Evolutionary conservation across 2,888 invertebrate species (phyloP).

Genomic region (Cosmopolites sordidus): DNA sequence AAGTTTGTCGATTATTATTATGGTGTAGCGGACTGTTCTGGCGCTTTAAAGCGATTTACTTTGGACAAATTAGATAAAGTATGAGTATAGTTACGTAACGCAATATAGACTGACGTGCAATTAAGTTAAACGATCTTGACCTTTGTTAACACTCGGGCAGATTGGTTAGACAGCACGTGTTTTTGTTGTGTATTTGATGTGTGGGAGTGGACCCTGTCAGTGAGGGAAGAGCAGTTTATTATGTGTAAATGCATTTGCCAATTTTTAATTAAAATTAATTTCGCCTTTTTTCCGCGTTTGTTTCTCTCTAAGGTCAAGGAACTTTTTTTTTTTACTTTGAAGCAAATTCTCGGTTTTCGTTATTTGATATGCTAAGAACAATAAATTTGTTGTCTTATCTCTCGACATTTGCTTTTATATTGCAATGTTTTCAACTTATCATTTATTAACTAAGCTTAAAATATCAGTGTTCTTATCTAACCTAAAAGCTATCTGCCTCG

Average conservation of each 20-base stretch:
- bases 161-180: constrained; percentile 41
- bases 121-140: constrained; percentile 38
- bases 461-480: not conserved
- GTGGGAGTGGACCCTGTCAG: constrained; percentile 30
- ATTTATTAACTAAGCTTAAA: constrained; percentile 1
- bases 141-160: constrained; percentile 33
- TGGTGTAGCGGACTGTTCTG: too few relatives aligned
- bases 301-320: too few relatives aligned
- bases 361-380: not conserved
- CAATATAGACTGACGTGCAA: constrained; percentile 35
- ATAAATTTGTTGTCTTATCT: not conserved
- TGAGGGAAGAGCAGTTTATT: constrained; percentile 16
- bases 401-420: not conserved
- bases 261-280: constrained; percentile 6
- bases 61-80: constrained; percentile 10
- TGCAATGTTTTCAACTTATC: not conserved
- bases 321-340: too few relatives aligned
- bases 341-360: not conserved
- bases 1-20: too few relatives aligned
- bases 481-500: too few relatives aligned
- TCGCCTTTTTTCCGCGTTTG: too few relatives aligned
- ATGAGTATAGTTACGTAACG: constrained; percentile 29
- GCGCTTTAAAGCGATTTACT: constrained; percentile 1
- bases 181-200: constrained; percentile 31
- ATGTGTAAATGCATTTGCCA: constrained; percentile 23